Evolutionary conservation across 2,797 vertebrate species (phyloP).

Genomic region (Myripristis jacobus): DNA sequence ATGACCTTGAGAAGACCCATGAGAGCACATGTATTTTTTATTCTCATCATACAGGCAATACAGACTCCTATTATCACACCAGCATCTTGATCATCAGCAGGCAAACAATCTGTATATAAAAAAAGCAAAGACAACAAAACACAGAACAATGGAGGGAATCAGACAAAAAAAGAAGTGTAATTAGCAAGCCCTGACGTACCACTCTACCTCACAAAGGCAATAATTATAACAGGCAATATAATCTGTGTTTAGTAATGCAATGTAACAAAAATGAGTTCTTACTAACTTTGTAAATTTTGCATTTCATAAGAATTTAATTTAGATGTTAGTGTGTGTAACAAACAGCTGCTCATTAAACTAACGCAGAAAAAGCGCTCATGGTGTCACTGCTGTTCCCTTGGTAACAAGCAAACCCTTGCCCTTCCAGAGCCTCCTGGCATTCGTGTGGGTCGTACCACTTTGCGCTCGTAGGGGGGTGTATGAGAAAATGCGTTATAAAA

Average conservation of each 20-base stretch:
- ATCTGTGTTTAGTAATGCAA: too few species aligned
- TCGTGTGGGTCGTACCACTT: constrained; percentile 78
- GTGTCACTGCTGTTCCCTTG: constrained; percentile 84
- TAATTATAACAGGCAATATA: too few species aligned
- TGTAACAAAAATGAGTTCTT: too few species aligned
- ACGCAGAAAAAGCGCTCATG: constrained; percentile 57
- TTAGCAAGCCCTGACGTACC: too few species aligned
- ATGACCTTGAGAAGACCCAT: constrained; percentile 66
- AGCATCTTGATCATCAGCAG: too few species aligned
- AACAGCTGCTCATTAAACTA: constrained; percentile 45
- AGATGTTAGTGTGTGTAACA: constrained; percentile 12
- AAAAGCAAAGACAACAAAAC: too few species aligned
- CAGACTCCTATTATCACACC: too few species aligned
- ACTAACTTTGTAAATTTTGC: too few species aligned
- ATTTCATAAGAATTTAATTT: background rate
- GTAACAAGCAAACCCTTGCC: constrained; percentile 85
- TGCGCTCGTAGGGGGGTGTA: constrained; percentile 25
- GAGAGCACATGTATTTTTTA: constrained; percentile 4
- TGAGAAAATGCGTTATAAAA: background rate
- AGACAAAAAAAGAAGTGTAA: too few species aligned
- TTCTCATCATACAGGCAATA: background rate
- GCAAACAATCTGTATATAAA: too few species aligned
- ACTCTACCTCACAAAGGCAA: too few species aligned
- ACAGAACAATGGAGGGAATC: too few species aligned
- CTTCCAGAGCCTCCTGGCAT: constrained; percentile 81